These are phyloP conservation scores for Drosophila repletoides DNA, from an alignment of 1,140 invertebrate genomes.

Conservation along the genomic window DNA sequence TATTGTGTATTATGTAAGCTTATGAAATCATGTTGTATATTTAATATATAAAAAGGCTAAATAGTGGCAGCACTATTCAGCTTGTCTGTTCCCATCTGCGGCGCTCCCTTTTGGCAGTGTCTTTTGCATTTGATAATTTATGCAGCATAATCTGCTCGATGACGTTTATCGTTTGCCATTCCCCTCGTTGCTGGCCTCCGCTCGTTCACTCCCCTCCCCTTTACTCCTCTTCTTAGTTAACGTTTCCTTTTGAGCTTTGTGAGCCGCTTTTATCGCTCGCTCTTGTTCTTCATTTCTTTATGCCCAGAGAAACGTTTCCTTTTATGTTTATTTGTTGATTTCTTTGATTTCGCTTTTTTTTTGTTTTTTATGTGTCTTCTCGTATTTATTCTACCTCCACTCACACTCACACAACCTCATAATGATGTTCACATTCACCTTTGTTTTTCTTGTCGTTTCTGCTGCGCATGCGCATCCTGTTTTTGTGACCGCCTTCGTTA, in stretches of 20 bases:
- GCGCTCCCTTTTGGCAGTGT: conserved; percentile 62
- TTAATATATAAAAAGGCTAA: too few relatives aligned
- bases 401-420: conserved; percentile 55
- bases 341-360: conserved; percentile 77
- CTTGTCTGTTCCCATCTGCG: conserved; percentile 20
- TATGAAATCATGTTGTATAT: too few relatives aligned
- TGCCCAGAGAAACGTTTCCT: conserved; percentile 66
- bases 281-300: conserved; percentile 56
- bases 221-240: conserved; percentile 1
- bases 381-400: conserved; percentile 26
- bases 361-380: conserved; percentile 16
- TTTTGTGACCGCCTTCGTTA: conserved; percentile 58
- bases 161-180: conserved; percentile 74
- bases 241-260: conserved; percentile 48
- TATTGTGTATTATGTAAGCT: too few relatives aligned
- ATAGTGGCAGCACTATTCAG: too few relatives aligned
- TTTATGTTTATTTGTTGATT: conserved; percentile 77
- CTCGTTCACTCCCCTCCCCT: conserved; percentile 24
- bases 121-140: conserved; percentile 78
- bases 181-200: conserved; percentile 1
- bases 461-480: conserved; percentile 72
- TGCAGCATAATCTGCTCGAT: conserved; percentile 75
- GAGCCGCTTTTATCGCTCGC: conserved; percentile 45
- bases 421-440: conserved; percentile 72
- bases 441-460: conserved; percentile 52